Evolutionary conservation across 2,797 vertebrate genomes (phyloP).

Genomic region (Cyprinella venusta): DNA sequence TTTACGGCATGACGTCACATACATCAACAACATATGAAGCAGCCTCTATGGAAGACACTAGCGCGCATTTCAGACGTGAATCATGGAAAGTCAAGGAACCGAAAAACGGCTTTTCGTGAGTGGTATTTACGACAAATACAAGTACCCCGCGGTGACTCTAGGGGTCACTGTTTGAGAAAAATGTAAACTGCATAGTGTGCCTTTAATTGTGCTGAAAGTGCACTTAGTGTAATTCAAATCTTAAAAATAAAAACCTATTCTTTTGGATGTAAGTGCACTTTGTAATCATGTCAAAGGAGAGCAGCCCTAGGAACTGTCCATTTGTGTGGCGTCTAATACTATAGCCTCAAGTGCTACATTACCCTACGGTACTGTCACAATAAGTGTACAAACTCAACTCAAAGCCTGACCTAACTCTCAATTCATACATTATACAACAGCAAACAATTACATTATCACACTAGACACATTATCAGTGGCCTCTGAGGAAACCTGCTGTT

Average conservation of each 20-base stretch:
- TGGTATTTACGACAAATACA: no score
- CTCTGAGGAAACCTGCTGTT: conserved; percentile 40
- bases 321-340: background rate
- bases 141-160: no score
- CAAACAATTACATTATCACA: conserved; percentile 40
- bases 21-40: no score
- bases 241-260: background rate
- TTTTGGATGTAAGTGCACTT: background rate
- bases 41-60: no score
- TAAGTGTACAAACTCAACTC: conserved; percentile 11
- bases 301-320: background rate
- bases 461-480: conserved; percentile 35
- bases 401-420: conserved; percentile 9
- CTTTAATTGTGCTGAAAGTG: background rate
- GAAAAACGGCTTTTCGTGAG: no score
- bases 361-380: conserved; percentile 10
- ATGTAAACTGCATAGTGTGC: no score
- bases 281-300: background rate
- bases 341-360: background rate
- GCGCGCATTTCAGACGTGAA: no score
- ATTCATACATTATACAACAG: conserved; percentile 32
- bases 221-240: background rate
- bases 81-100: no score
- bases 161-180: no score
- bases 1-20: no score